phyloP scores from a whole-genome alignment of 2,113 vertebrate genomes.

The Sapajus apella region DNA sequence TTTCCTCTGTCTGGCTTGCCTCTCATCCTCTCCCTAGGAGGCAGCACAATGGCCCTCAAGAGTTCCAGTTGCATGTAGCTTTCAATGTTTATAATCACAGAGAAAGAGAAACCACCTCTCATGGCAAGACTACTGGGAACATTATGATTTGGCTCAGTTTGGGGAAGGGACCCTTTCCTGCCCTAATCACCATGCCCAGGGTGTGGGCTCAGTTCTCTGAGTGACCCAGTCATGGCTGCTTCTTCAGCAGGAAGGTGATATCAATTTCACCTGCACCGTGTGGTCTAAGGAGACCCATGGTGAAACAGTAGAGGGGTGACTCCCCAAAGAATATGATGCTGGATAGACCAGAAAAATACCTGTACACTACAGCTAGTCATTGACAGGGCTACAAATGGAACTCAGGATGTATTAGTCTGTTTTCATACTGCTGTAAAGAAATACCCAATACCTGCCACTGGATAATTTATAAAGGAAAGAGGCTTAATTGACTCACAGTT shows the following conservation, averaged over 20 bases:
- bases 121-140: too few relatives aligned
- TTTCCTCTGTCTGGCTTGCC: not conserved
- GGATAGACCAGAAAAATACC: not conserved
- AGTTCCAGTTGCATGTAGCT: not conserved
- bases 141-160: not conserved
- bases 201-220: not conserved
- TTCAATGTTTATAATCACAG: not conserved
- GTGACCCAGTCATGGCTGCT: not conserved
- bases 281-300: not conserved
- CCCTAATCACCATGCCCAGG: not conserved
- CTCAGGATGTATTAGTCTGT: not conserved
- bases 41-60: too few relatives aligned
- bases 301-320: not conserved
- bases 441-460: too few relatives aligned
- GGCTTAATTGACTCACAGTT: too few relatives aligned
- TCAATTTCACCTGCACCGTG: rapidly evolving
- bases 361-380: not conserved
- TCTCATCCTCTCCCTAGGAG: not conserved
- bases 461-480: too few relatives aligned
- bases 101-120: not conserved
- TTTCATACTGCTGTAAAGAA: too few relatives aligned
- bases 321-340: not conserved
- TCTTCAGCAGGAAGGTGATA: not conserved
- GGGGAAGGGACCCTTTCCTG: not conserved
- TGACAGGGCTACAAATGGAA: not conserved